Conservation (phyloP, 2,888 invertebrate genomes). For the Piscicola geometra region DNA sequence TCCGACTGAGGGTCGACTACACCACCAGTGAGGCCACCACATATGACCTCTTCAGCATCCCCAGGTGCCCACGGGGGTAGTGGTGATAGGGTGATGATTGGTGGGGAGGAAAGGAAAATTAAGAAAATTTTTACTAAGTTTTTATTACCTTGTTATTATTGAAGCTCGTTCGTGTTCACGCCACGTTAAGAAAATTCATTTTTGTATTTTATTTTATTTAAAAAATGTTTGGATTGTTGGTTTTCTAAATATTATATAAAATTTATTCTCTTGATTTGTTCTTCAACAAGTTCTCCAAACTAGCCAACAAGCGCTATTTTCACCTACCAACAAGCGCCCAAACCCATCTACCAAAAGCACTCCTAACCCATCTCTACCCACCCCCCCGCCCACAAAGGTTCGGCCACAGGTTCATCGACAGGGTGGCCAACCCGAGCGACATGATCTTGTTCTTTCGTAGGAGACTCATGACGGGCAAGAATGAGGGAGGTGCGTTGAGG, state of each 20-base stretch:
- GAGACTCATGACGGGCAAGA: conserved; percentile 48
- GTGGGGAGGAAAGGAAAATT: not conserved
- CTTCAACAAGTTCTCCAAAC: too few species aligned
- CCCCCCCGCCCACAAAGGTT: conserved; percentile 49
- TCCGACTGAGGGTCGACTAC: conserved; percentile 75
- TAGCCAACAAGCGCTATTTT: too few species aligned
- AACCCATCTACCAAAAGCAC: too few species aligned
- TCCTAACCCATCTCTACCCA: not conserved
- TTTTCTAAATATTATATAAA: too few species aligned
- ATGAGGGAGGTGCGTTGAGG: not conserved
- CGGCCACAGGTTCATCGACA: conserved; percentile 68
- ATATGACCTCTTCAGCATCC: conserved; percentile 62
- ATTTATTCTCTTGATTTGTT: too few species aligned
- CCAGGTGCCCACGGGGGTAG: too few species aligned
- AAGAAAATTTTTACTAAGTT: not conserved
- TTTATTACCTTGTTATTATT: not conserved
- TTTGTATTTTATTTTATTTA: not conserved
- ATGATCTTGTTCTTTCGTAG: conserved; percentile 70
- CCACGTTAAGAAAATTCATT: not conserved
- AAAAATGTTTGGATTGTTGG: not conserved
- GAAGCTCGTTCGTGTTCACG: not conserved
- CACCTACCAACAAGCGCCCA: too few species aligned
- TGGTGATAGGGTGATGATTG: too few species aligned
- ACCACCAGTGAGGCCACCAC: conserved; percentile 61
- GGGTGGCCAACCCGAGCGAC: conserved; percentile 79